A percentile compares a stretch with the other conserved stretches of the same genome.
Conservation (phyloP, 2,888 invertebrate genomes). For the Megastigmus dorsalis region DNA sequence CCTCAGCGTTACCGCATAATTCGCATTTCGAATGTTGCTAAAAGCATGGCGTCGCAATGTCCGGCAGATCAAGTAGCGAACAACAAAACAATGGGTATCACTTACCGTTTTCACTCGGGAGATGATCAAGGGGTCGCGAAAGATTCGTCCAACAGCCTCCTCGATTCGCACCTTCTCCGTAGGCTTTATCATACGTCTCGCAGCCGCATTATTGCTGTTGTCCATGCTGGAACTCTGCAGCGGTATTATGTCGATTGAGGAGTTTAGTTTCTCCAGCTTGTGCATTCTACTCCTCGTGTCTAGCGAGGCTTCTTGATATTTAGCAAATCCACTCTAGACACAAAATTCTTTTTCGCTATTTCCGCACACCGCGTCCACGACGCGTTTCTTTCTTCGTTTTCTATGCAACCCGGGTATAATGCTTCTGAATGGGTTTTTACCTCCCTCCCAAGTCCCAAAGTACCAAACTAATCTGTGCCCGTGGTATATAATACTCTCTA, state of each 20-base stretch:
- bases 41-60: too few species aligned
- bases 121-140: slow-evolving; percentile 74
- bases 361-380: background rate
- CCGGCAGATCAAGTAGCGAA: too few species aligned
- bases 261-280: slow-evolving; percentile 67
- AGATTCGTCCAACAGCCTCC: slow-evolving; percentile 47
- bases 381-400: background rate
- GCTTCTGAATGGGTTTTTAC: background rate
- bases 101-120: slow-evolving; percentile 77
- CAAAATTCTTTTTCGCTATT: background rate
- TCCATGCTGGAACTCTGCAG: slow-evolving; percentile 69
- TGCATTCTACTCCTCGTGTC: slow-evolving; percentile 61
- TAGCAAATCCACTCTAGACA: background rate
- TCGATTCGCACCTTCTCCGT: slow-evolving; percentile 43
- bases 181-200: slow-evolving; percentile 54
- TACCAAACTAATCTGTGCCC: too few species aligned
- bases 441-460: too few species aligned
- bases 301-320: background rate
- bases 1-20: too few species aligned
- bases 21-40: too few species aligned
- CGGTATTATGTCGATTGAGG: slow-evolving; percentile 72
- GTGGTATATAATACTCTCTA: too few species aligned
- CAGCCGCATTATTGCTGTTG: slow-evolving; percentile 41
- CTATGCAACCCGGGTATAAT: background rate
- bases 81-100: too few species aligned